Evolutionary conservation across 2,113 vertebrate genomes (phyloP).

Genomic region (Erinaceus europaeus): DNA sequence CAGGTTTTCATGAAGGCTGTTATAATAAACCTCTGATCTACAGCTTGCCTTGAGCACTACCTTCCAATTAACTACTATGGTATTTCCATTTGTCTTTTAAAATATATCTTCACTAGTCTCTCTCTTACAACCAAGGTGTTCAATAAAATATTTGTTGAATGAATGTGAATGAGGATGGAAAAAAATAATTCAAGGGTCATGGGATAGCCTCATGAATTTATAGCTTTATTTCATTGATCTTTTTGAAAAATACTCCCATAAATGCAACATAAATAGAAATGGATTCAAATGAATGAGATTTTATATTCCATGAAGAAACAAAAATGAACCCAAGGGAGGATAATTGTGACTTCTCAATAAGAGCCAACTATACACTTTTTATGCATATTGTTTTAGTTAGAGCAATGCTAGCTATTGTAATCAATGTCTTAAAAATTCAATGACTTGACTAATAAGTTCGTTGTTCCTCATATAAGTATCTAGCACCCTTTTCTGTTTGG

Average conservation of each 20-base stretch:
- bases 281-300: conserved; percentile 25
- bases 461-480: not conserved
- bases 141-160: conserved; percentile 58
- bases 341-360: not conserved
- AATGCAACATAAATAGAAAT: not conserved
- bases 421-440: not conserved
- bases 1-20: not conserved
- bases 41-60: not conserved
- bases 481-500: not conserved
- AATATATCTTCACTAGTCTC: not conserved
- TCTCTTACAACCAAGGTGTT: not conserved
- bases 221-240: conserved; percentile 47
- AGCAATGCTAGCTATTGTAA: not conserved
- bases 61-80: not conserved
- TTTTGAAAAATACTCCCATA: conserved; percentile 35
- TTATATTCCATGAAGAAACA: conserved; percentile 24
- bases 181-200: conserved; percentile 39
- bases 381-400: not conserved
- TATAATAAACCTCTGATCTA: conserved; percentile 18
- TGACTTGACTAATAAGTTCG: not conserved
- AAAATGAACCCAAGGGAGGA: not conserved
- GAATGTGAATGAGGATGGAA: conserved; percentile 27
- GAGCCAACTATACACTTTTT: not conserved
- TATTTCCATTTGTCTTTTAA: conserved; percentile 41
- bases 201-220: conserved; percentile 38